Base-by-base conservation (phyloP, 1,140 invertebrate species). In the Aphaenogaster ashmeadi region DNA sequence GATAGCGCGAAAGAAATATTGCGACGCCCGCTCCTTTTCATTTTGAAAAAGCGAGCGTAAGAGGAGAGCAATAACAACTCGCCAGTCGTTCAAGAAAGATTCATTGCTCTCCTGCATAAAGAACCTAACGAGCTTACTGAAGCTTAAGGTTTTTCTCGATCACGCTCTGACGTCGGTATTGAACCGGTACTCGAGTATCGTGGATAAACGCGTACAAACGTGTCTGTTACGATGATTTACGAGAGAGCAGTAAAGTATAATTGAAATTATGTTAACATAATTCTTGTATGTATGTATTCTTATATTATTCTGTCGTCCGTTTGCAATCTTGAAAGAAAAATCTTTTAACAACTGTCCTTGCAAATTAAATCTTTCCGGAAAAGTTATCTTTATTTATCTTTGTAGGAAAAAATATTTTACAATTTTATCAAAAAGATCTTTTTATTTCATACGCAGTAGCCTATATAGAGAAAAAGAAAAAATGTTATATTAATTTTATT, bases 1-100 rank as follows among this genome's bases (percentile, higher is more conserved):
- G 36, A 81, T 71, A 71, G 38, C 38, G 52, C 79, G 64, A 81
- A 71, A 84, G 69, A 84, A 75, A 74, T 84, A 84, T 75, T 69
- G 75, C 38, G 54, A 9, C 18, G 66, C 11, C 2, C 62, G 41
- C 21, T 64, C 5, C 78, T 84, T 83, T 75, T 75, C 54, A 50
- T 84, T 69, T 75, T 47, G 27, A 60, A 60, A 74, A 74, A 62
- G 27, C 27, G 27, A 47, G 18, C 18, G 54, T 47, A 9, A 72
- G 21, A 81, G 41, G 27, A 47, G 41, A 36, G 67, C 67, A 84
- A 84, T 84, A 84, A 84, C 54, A 74, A 75, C 69, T 84, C 69
- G 69, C 54, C 8, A 36, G 80, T 75, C 27, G 69, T 75, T 81
- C 66, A 13, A 71, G 80, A 75, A 84, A 84, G 80, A 84, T 84